These are phyloP conservation scores for Globodera rostochiensis DNA, from an alignment of 1,140 invertebrate species.

Conservation along the genomic window DNA sequence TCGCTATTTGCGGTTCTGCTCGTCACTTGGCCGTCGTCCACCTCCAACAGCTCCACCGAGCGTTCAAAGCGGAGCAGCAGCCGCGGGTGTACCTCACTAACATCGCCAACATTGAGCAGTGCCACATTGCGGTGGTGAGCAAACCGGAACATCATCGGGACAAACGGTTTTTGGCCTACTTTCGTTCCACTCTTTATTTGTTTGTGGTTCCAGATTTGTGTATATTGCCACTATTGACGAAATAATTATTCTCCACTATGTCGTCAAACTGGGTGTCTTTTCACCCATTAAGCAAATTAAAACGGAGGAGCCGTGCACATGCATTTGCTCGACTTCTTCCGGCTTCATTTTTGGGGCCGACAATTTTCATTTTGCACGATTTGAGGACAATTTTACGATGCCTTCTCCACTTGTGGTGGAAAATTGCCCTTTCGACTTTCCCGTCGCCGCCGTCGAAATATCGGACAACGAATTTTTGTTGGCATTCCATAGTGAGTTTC, in stretches of 20 bases:
- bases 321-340: slow-evolving; percentile 32
- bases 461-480: slow-evolving; percentile 40
- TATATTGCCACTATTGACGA: slow-evolving; percentile 42
- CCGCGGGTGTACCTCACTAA: slow-evolving; percentile 28
- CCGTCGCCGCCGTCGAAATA: slow-evolving; percentile 39
- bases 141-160: slow-evolving; percentile 32
- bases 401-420: slow-evolving; percentile 29
- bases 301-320: slow-evolving; percentile 42
- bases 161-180: slow-evolving; percentile 29
- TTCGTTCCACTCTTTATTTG: slow-evolving; percentile 4
- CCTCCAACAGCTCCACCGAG: slow-evolving; percentile 37
- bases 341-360: slow-evolving; percentile 44
- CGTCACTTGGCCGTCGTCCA: slow-evolving; percentile 36
- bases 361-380: slow-evolving; percentile 37
- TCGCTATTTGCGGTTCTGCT: slow-evolving; percentile 35
- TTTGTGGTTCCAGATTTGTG: slow-evolving; percentile 33
- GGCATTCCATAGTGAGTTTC: slow-evolving; percentile 34
- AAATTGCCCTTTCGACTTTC: slow-evolving; percentile 44
- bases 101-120: slow-evolving; percentile 42
- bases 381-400: slow-evolving; percentile 20
- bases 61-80: slow-evolving; percentile 23
- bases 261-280: slow-evolving; percentile 37
- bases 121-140: slow-evolving; percentile 46
- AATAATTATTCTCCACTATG: slow-evolving; percentile 40
- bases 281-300: slow-evolving; percentile 29